Evolutionary conservation across 2,888 invertebrate genomes (phyloP).

Genomic region (Brenthis ino): DNA sequence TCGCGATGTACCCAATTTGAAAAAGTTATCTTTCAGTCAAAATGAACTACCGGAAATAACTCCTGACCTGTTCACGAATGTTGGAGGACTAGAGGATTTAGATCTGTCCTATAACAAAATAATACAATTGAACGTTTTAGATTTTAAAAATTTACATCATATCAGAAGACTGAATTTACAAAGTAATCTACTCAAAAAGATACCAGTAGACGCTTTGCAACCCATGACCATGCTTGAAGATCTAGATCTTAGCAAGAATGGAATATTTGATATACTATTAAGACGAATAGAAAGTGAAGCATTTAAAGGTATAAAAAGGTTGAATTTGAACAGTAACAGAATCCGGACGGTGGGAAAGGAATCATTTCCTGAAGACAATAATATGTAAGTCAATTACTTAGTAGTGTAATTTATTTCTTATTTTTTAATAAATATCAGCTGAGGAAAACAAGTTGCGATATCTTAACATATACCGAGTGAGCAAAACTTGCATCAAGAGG

Average conservation of each 20-base stretch:
- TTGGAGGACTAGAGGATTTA: constrained; percentile 67
- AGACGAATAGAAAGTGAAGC: constrained; percentile 54
- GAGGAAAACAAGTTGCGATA: too few species aligned
- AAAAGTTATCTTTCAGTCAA: constrained; percentile 72
- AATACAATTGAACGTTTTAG: constrained; percentile 60
- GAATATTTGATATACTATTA: constrained; percentile 63
- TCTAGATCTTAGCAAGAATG: constrained; percentile 78
- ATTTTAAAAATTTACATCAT: constrained; percentile 63
- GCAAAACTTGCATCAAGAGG: too few species aligned
- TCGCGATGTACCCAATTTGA: constrained; percentile 63
- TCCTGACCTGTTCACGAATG: constrained; percentile 71
- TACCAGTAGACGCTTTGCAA: constrained; percentile 66
- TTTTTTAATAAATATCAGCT: too few species aligned
- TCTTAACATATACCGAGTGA: too few species aligned
- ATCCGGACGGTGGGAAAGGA: constrained; percentile 68
- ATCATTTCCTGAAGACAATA: constrained; percentile 66
- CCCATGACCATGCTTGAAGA: constrained; percentile 66
- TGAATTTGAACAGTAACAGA: constrained; percentile 77
- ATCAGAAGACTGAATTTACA: constrained; percentile 73
- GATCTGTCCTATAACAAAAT: constrained; percentile 80
- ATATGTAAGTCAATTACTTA: constrained; percentile 60
- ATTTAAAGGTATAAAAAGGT: constrained; percentile 59
- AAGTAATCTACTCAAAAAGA: constrained; percentile 66
- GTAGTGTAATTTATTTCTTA: too few species aligned
- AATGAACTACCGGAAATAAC: constrained; percentile 74